Conservation (phyloP, 2,113 vertebrate genomes). For the Aplodontia rufa region DNA sequence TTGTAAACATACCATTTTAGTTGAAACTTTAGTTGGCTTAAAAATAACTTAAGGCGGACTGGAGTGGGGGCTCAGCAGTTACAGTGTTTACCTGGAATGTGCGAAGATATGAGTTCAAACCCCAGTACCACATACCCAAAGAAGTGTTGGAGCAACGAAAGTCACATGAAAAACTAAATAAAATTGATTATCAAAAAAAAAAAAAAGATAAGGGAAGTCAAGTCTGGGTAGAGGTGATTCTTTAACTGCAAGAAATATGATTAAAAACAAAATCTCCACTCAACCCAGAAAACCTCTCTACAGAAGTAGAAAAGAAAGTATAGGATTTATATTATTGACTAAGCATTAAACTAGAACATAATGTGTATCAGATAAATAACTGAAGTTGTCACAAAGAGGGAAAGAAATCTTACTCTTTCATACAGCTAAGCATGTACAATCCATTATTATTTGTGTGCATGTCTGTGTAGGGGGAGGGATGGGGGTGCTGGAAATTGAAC, state of each 20-base stretch:
- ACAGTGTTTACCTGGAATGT: too few relatives aligned
- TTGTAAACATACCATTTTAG: neutral
- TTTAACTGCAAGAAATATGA: neutral
- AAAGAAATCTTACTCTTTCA: neutral
- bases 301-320: slow-evolving; percentile 21
- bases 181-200: too few relatives aligned
- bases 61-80: too few relatives aligned
- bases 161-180: too few relatives aligned
- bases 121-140: too few relatives aligned
- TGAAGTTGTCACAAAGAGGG: neutral
- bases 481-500: too few relatives aligned
- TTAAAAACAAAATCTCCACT: neutral
- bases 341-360: neutral
- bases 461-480: too few relatives aligned
- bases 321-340: neutral
- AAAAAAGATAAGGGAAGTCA: too few relatives aligned
- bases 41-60: slow-evolving; percentile 9
- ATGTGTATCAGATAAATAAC: neutral
- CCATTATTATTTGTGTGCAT: too few relatives aligned
- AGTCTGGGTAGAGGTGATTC: neutral
- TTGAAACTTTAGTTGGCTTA: slow-evolving; percentile 3
- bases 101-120: too few relatives aligned
- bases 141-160: too few relatives aligned
- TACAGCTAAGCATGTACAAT: neutral
- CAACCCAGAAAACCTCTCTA: neutral